These are phyloP conservation scores for Pinna nobilis DNA, from an alignment of 1,140 invertebrate species.

Conservation along the genomic window DNA sequence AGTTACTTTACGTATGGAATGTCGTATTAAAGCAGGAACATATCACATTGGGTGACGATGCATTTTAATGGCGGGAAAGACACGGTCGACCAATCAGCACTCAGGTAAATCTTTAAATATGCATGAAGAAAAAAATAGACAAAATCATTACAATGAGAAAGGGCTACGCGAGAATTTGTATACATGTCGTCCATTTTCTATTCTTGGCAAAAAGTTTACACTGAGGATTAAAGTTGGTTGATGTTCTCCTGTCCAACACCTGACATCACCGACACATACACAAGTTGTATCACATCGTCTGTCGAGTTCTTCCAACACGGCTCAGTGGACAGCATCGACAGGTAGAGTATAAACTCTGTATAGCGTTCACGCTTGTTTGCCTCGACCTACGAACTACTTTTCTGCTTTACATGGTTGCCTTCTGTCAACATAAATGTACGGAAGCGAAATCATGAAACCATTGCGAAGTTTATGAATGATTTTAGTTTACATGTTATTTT, in stretches of 20 bases:
- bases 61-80: slow-evolving; percentile 47
- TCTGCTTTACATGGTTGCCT: slow-evolving; percentile 36
- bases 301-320: slow-evolving; percentile 24
- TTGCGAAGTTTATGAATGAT: slow-evolving; percentile 23
- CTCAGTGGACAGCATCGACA: slow-evolving; percentile 34
- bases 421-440: slow-evolving; percentile 36
- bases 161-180: slow-evolving; percentile 33
- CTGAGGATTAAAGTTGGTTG: too few relatives aligned
- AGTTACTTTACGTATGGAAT: too few relatives aligned
- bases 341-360: slow-evolving; percentile 36
- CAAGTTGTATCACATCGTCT: neutral
- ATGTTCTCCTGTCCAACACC: too few relatives aligned
- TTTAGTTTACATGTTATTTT: slow-evolving; percentile 12
- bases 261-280: too few relatives aligned
- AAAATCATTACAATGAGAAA: slow-evolving; percentile 43
- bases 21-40: too few relatives aligned
- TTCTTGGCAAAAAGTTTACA: neutral
- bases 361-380: slow-evolving; percentile 39
- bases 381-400: slow-evolving; percentile 35
- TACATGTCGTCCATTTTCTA: slow-evolving; percentile 27
- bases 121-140: slow-evolving; percentile 50
- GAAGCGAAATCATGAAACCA: slow-evolving; percentile 21
- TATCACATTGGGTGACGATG: slow-evolving; percentile 49
- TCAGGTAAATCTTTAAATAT: slow-evolving; percentile 48
- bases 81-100: slow-evolving; percentile 49